phyloP scores from a whole-genome alignment of 2,888 invertebrate species.

The Coenonympha glycerion region DNA sequence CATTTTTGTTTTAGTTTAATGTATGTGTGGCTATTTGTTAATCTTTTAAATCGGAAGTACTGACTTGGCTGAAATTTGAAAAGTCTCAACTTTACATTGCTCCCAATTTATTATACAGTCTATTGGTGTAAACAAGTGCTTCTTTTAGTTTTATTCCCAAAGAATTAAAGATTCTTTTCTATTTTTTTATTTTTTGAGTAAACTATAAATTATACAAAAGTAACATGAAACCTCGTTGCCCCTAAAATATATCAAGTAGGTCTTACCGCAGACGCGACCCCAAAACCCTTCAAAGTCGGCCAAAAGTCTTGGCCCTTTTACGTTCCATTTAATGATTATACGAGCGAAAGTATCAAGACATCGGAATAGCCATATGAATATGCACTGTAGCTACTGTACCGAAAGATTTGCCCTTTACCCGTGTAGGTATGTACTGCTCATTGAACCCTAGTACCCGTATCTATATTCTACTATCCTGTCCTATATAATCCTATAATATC shows the following conservation, averaged over 20 bases:
- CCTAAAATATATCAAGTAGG: slow-evolving; percentile 10
- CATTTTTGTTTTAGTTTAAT: too few species aligned
- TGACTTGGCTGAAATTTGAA: too few species aligned
- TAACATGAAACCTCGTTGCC: neutral
- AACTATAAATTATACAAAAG: neutral
- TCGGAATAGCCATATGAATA: slow-evolving; percentile 23
- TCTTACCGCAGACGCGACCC: slow-evolving; percentile 9
- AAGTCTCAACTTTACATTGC: too few species aligned
- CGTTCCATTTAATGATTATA: slow-evolving; percentile 42
- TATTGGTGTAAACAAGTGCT: too few species aligned
- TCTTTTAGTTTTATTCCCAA: too few species aligned
- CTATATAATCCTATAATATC: too few species aligned
- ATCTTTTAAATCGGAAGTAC: too few species aligned
- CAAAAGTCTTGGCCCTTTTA: slow-evolving; percentile 36
- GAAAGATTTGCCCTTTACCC: slow-evolving; percentile 1
- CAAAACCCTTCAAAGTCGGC: slow-evolving; percentile 27
- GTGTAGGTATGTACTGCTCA: neutral
- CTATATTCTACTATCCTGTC: too few species aligned
- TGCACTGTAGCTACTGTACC: neutral
- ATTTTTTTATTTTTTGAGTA: neutral
- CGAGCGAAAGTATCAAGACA: slow-evolving; percentile 34
- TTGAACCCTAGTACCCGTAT: neutral
- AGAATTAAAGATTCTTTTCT: too few species aligned
- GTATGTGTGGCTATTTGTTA: too few species aligned
- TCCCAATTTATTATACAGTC: too few species aligned